Evolutionary conservation across 1,140 invertebrate genomes (phyloP), one percentile per base, ranked within the genome.

Genomic region (Radopholus similis): DNA sequence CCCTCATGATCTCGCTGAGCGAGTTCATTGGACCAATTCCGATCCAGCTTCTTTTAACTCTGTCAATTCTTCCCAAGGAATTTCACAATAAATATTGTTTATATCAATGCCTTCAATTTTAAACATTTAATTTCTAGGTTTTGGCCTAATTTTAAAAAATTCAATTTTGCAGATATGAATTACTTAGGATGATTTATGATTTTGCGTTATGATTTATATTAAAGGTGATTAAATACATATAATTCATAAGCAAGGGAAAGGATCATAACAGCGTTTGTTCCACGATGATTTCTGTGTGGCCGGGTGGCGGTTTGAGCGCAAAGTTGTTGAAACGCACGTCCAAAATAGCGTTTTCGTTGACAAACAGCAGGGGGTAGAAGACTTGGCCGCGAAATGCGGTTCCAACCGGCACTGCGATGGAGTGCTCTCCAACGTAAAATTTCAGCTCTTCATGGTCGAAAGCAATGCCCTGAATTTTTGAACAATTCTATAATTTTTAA

Each of bases 371-470:
- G 18, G 95, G 94, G 85, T 89, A 97, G 1, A 95, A 97, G 0
- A 94, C 81, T 8, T 90, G 90, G 67, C 93, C 93, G 83, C 6
- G 21, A 21, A 15, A 90, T 90, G 64, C 95, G 89, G 83, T 91
- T 93, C 66, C 88, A 87, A 9, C 95, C 86, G n/a, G 91, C 89
- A 74, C 88, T 87, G 75, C 93, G 74, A 94, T 84, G 72, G 89
- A 88, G 81, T 89, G 89, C 4, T 94, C 94, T 86, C 97, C 97
- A 21, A 95, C 84, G 83, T 89, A 96, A 85, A 97, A 96, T 83
- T 93, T 95, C 34, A 98, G 84, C 82, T 97, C 91, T 60, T 97
- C 89, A 84, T 98, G 95, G 83, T 98, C 95, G 83, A 92, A 98
- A 2, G 91, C 89, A 21, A 98, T 85, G 53, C 95, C 90, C 81